Evolutionary conservation across 2,888 invertebrate genomes (phyloP).

Genomic region (Clivina fossor): DNA sequence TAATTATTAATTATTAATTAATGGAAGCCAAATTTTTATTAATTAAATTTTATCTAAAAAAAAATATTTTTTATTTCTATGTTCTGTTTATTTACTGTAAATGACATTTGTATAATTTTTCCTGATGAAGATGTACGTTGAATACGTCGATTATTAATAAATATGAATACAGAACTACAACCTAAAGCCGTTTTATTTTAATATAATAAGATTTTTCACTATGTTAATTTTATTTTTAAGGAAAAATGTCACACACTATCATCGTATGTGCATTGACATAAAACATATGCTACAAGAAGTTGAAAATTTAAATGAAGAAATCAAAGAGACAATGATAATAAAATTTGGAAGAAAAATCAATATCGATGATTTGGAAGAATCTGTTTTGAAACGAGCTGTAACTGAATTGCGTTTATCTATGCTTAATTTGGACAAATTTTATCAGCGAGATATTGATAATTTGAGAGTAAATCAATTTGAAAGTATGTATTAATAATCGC

Average conservation of each 20-base stretch:
- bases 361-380: conserved; percentile 60
- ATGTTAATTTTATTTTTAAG: conserved; percentile 53
- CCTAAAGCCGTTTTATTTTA: too few relatives aligned
- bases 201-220: too few relatives aligned
- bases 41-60: too few relatives aligned
- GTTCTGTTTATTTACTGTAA: too few relatives aligned
- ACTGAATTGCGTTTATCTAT: conserved; percentile 58
- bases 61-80: too few relatives aligned
- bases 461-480: conserved; percentile 47
- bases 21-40: too few relatives aligned
- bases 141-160: too few relatives aligned
- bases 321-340: conserved; percentile 55
- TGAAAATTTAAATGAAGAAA: conserved; percentile 58
- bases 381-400: conserved; percentile 58
- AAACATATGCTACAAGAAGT: conserved; percentile 66
- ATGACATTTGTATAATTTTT: too few relatives aligned
- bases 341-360: conserved; percentile 61
- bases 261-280: conserved; percentile 70
- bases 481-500: too few relatives aligned
- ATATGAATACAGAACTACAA: too few relatives aligned
- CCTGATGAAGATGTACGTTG: too few relatives aligned
- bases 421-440: conserved; percentile 53
- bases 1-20: too few relatives aligned
- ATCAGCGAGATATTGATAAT: conserved; percentile 53
- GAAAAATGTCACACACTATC: conserved; percentile 66